Evolutionary conservation across 2,797 vertebrate genomes (phyloP), one percentile per base, ranked within the genome.

Genomic region (Pseudomugil tenellus): DNA sequence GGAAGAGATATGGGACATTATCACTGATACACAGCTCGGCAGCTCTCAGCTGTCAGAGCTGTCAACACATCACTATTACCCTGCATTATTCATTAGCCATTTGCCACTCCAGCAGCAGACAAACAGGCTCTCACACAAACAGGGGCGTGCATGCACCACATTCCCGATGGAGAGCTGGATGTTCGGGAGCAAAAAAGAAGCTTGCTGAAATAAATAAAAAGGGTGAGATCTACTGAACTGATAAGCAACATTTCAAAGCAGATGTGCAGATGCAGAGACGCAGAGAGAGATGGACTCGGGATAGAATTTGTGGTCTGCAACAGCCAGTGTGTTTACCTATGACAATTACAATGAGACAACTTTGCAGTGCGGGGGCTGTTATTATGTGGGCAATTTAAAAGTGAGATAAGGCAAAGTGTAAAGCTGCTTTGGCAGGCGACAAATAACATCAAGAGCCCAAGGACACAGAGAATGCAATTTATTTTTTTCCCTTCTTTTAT

Each of bases 61-160:
- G 94, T 94, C 93, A 93, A 92, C 92, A 88, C 84, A 83, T 80
- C 81, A 90, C 90, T 83, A 85, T 92, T 91, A 93, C 58, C 89
- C 87, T 94, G 91, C 93, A 94, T 95, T 94, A 94, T 95, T 95
- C 94, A 95, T 92, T 87, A 89, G 77, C 76, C 78, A 37, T 71
- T 71, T 91, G 78, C 86, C 76, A 84, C 82, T 90, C 84, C 73
- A 78, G 80, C 88, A 78, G 82, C 35, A 78, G 63, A 73, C 77
- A 70, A 68, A 49, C 83, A 71, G 12, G 57, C 63, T 35, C 25
- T 39, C 61, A 57, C 57, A 55, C 63, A 65, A 23, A 80, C 3
- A 55, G 13, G 21, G 0, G 1, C 59, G 16, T 66, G 67, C 74
- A 72, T 17, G 61, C 65, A 29, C 57, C 72, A 19, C 65, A 11